These are phyloP conservation scores for Helicoverpa assulta DNA, from an alignment of 2,888 invertebrate genomes.

Conservation along the genomic window DNA sequence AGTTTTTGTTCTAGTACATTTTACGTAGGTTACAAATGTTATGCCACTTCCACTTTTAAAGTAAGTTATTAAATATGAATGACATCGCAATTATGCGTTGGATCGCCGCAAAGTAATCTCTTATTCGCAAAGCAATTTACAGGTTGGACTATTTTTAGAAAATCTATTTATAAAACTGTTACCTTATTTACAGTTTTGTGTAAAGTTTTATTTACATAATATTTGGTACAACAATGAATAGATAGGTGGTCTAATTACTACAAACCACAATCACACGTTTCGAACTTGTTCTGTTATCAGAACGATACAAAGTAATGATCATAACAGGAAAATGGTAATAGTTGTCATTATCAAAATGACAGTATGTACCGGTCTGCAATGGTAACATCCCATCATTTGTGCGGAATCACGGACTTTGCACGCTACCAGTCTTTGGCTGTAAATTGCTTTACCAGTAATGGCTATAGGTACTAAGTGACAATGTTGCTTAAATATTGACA, in stretches of 20 bases:
- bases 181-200: not conserved
- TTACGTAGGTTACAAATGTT: not conserved
- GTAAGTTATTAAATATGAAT: slow-evolving; percentile 26
- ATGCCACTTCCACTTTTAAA: slow-evolving; percentile 11
- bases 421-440: slow-evolving; percentile 21
- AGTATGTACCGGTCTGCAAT: slow-evolving; percentile 18
- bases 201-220: not conserved
- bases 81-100: slow-evolving; percentile 4
- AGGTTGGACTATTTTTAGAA: slow-evolving; percentile 6
- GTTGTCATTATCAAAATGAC: slow-evolving; percentile 32
- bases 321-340: slow-evolving; percentile 22
- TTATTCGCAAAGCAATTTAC: slow-evolving; percentile 14
- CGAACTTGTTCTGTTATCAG: not conserved
- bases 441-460: not conserved
- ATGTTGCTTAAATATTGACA: not conserved
- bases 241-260: not conserved
- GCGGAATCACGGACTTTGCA: slow-evolving; percentile 43
- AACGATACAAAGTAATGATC: slow-evolving; percentile 2
- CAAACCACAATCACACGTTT: slow-evolving; percentile 1
- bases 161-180: not conserved
- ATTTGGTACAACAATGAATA: not conserved
- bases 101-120: slow-evolving; percentile 6
- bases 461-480: not conserved
- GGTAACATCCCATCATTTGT: slow-evolving; percentile 18
- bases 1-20: slow-evolving; percentile 16